Evolutionary conservation across 2,113 vertebrate species (phyloP).

Genomic region (Thermophis baileyi): DNA sequence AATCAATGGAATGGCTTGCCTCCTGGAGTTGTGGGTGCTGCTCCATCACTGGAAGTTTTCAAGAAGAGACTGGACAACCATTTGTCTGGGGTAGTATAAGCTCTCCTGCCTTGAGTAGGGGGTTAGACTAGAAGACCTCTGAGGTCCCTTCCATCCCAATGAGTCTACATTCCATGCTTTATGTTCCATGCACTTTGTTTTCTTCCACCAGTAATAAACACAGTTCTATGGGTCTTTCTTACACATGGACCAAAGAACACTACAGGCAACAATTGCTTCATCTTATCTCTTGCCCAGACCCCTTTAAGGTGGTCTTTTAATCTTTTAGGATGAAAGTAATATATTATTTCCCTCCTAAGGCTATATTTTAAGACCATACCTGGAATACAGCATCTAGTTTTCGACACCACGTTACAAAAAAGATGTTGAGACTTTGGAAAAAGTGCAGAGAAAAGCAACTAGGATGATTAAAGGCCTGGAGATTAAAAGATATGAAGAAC

Average conservation of each 20-base stretch:
- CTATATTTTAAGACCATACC: not conserved
- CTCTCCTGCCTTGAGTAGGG: too few species aligned
- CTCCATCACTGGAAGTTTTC: not conserved
- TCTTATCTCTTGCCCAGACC: not conserved
- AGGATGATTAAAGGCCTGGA: not conserved
- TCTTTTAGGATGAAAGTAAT: not conserved
- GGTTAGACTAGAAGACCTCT: too few species aligned
- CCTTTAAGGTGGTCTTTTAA: not conserved
- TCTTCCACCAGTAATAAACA: not conserved
- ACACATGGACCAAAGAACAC: not conserved
- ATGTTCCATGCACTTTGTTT: not conserved
- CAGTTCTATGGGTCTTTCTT: not conserved
- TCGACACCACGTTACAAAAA: not conserved
- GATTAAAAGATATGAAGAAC: too few species aligned
- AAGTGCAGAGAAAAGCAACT: not conserved
- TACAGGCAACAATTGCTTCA: not conserved
- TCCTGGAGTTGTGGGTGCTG: too few species aligned
- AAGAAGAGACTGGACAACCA: not conserved
- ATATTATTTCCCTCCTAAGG: too few species aligned
- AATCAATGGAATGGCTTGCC: not conserved
- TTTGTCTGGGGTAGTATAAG: not conserved
- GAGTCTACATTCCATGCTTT: too few species aligned
- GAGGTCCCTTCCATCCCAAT: too few species aligned
- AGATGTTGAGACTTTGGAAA: not conserved
- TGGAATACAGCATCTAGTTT: not conserved